These are phyloP conservation scores for Pseudomyrmex pallidus DNA, from an alignment of 1,140 invertebrate species.

Conservation along the genomic window DNA sequence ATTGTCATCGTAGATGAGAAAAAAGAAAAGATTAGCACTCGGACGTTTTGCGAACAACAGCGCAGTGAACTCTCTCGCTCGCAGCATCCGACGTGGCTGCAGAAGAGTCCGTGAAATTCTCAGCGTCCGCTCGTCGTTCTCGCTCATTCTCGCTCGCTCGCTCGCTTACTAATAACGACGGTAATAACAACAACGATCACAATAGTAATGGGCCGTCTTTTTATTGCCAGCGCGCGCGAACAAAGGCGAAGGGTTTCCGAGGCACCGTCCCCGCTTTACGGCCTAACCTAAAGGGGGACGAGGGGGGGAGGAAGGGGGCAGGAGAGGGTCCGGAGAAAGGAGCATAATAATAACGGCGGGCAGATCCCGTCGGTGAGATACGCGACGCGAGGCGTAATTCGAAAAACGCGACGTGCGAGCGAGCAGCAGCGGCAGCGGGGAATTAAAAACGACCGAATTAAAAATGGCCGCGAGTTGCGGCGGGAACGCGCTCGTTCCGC, in stretches of 20 bases:
- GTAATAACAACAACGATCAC: conserved; percentile 69
- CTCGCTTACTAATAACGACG: conserved; percentile 68
- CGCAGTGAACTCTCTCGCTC: not conserved
- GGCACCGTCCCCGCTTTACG: conserved; percentile 59
- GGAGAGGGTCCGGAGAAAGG: conserved; percentile 45
- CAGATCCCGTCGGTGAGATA: conserved; percentile 65
- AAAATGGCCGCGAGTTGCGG: conserved; percentile 31
- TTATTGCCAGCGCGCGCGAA: conserved; percentile 66
- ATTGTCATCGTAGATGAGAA: not conserved
- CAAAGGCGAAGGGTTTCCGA: conserved; percentile 63
- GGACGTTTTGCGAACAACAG: not conserved
- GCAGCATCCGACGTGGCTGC: not conserved
- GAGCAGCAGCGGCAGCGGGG: conserved; percentile 34
- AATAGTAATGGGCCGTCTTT: conserved; percentile 71
- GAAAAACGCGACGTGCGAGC: conserved; percentile 65
- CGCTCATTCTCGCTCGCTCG: conserved; percentile 29
- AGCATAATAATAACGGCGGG: conserved; percentile 62
- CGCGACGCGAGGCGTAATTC: conserved; percentile 59
- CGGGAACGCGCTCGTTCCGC: conserved; percentile 3
- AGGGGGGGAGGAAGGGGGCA: conserved; percentile 3
- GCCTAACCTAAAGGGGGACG: conserved; percentile 56
- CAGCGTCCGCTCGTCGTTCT: not conserved
- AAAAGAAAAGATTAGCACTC: not conserved
- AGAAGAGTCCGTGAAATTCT: conserved; percentile 58
- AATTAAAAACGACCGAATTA: conserved; percentile 44